A percentile compares a stretch with the other conserved stretches of the same genome.
phyloP scores from a whole-genome alignment of 2,113 vertebrate species.

The Eurypyga helias region DNA sequence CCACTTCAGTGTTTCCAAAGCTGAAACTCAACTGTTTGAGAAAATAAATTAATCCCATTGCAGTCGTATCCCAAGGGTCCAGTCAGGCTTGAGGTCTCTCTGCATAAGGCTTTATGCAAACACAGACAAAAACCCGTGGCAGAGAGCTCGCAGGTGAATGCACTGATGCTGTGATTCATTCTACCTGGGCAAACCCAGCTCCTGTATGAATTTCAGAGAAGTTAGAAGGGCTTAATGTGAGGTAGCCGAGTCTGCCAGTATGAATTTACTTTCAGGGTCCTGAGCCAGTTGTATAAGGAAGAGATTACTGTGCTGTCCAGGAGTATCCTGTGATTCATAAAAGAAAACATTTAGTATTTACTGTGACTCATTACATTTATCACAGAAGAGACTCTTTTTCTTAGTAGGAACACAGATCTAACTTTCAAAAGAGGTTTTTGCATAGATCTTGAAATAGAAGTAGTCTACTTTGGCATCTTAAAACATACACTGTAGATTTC shows the following conservation, averaged over 20 bases:
- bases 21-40: neutral
- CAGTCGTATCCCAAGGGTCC: neutral
- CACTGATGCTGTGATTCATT: neutral
- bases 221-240: neutral
- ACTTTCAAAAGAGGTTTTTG: neutral
- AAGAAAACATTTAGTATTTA: slow-evolving; percentile 3
- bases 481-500: neutral
- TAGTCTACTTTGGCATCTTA: neutral
- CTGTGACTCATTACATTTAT: neutral
- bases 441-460: neutral
- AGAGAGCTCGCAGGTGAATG: neutral
- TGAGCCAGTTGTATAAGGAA: neutral
- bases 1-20: neutral
- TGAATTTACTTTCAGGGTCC: neutral
- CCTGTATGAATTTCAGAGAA: neutral
- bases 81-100: neutral
- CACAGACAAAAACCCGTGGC: neutral
- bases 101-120: neutral
- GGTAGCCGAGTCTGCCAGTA: neutral
- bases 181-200: neutral
- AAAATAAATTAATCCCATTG: neutral
- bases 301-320: neutral
- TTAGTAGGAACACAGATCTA: neutral
- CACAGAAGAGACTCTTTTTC: neutral
- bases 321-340: neutral